These are phyloP conservation scores for Metridium senile DNA, from an alignment of 92 coral and sea anemone species.

Conservation along the genomic window DNA sequence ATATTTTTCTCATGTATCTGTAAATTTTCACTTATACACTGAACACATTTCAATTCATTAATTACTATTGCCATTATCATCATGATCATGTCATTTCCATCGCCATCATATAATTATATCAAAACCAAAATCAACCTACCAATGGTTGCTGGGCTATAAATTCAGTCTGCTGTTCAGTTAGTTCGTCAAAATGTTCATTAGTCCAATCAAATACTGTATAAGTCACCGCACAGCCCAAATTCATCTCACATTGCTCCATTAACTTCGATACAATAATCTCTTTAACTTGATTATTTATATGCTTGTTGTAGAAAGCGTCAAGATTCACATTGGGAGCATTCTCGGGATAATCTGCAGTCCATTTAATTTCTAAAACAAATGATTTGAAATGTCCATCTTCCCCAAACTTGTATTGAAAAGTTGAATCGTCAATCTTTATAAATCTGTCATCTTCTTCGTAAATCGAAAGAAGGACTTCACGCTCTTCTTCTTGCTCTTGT, in stretches of 20 bases:
- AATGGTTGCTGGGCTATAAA: conserved; percentile 4
- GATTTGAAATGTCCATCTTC: conserved; percentile 89
- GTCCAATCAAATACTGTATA: conserved; percentile 88
- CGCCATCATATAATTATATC: too few species aligned
- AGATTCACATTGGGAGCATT: conserved; percentile 70
- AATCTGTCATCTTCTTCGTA: conserved; percentile 92
- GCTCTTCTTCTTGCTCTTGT: conserved; percentile 92
- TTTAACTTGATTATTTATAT: conserved; percentile 67
- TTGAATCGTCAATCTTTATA: conserved; percentile 69
- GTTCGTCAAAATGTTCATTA: conserved; percentile 78
- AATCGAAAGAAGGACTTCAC: conserved; percentile 91
- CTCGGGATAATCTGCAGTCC: conserved; percentile 87
- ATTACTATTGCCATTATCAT: too few species aligned
- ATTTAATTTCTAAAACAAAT: conserved; percentile 76
- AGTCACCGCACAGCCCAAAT: conserved; percentile 89
- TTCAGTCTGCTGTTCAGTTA: conserved; percentile 77
- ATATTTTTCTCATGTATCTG: too few species aligned
- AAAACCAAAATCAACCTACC: conserved; percentile 38
- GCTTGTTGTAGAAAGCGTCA: conserved; percentile 92
- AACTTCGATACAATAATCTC: conserved; percentile 54
- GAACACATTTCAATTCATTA: too few species aligned
- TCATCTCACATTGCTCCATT: conserved; percentile 76
- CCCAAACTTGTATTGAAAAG: conserved; percentile 95
- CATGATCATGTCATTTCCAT: too few species aligned
- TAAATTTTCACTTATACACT: too few species aligned